Percentiles rank a stretch among this genome's conserved stretches.
These are phyloP conservation scores for Galeopterus variegatus DNA, from an alignment of 2,113 vertebrate species.

Conservation along the genomic window DNA sequence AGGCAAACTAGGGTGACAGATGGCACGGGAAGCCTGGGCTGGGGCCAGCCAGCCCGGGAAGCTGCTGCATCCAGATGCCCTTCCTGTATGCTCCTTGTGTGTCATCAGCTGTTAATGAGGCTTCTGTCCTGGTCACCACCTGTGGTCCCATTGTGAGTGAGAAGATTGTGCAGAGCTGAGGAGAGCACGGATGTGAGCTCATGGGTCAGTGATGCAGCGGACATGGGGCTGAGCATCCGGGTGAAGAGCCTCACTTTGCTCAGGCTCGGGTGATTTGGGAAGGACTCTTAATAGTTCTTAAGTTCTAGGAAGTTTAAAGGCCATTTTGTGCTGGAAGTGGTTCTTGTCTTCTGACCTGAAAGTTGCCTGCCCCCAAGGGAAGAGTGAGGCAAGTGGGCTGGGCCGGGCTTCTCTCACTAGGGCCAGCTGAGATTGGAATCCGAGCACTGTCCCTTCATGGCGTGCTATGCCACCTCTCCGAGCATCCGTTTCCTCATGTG, in stretches of 20 bases:
- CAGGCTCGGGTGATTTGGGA: too few relatives aligned
- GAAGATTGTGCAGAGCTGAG: background rate
- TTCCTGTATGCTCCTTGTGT: background rate
- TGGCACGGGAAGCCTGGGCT: background rate
- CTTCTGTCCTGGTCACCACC: background rate
- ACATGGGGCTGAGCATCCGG: background rate
- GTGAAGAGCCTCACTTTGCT: background rate
- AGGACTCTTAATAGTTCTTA: background rate
- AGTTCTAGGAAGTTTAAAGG: background rate
- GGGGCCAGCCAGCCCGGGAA: background rate
- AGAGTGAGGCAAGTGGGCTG: background rate
- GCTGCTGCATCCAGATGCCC: background rate
- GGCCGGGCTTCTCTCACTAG: background rate
- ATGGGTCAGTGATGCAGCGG: fast-evolving
- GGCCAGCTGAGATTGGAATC: background rate
- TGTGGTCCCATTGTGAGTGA: background rate
- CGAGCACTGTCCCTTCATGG: too few relatives aligned
- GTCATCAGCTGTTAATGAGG: background rate
- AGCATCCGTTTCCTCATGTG: background rate
- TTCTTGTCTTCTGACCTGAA: background rate
- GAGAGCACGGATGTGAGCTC: fast-evolving
- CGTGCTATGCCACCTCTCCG: background rate
- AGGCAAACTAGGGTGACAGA: too few relatives aligned
- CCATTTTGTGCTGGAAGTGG: background rate
- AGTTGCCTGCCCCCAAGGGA: background rate